Base-by-base conservation (phyloP, 2,888 invertebrate species). In the Nymphalis urticae region DNA sequence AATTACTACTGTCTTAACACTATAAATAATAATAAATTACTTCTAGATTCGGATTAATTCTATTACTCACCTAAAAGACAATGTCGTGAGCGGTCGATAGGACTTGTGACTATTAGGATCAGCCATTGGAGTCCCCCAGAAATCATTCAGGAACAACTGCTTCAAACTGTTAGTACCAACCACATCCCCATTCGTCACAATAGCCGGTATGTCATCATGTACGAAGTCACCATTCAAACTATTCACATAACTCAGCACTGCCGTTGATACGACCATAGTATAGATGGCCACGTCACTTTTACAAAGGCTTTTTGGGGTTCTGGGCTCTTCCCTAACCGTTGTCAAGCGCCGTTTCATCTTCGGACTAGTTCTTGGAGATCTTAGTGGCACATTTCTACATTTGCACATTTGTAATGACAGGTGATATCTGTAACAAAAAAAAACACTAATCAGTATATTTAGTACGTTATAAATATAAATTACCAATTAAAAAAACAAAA, bases 101-200 rank as follows among this genome's bases (percentile, higher is more conserved):
- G 97, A 97, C 92, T 97, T 97, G 88, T 97, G 97, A 77, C 97
- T 97, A 81, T 94, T 94, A 60, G 94, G 92, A 82, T 96, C 96
- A 59, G 94, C 94, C 96, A 97, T 97, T 48, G 96, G 95, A 71
- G 95, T 96, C 0, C 97, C 97, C 97, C 97, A 97, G 85, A 97
- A 97, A 85, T 97, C 97, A 80, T 97, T 95, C 81, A 94, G 85
- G 79, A 96, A 94, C 75, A 96, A 87, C 77, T 95, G 94, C 75
- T 89, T 89, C 79, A 96, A 79, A 6, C 95, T 92, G 68, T 94
- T 95, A 47, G 93, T 87, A 0, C 95, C 97, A 13, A 94, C 90
- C 71, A 97, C 97, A 86, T 97, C 97, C 79, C 94, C 95, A 85
- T 97, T 97, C 70, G 95, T 94, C 79, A 95, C 95, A 67, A 97